phyloP scores from a whole-genome alignment of 2,797 vertebrate genomes.

The Aeoliscus strigatus region DNA sequence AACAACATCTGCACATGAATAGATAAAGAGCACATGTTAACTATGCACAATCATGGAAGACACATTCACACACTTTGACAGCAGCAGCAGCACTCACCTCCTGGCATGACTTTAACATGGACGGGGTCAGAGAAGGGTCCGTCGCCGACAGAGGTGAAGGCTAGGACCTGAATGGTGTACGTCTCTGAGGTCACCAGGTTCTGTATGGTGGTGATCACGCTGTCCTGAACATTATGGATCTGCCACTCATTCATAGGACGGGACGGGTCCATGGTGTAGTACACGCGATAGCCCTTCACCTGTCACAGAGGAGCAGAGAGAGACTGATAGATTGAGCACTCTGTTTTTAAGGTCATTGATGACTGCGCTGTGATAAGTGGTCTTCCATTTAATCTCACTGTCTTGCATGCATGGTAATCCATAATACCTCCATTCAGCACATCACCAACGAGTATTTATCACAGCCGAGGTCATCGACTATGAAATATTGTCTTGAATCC shows the following conservation, averaged over 20 bases:
- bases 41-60: background rate
- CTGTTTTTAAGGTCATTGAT: constrained; percentile 26
- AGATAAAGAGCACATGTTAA: constrained; percentile 11
- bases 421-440: constrained; percentile 46
- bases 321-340: constrained; percentile 3
- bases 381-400: constrained; percentile 34
- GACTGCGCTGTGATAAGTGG: constrained; percentile 22
- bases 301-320: constrained; percentile 37
- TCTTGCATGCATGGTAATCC: constrained; percentile 37
- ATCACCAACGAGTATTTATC: constrained; percentile 18
- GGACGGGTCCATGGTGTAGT: constrained; percentile 95
- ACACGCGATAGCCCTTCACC: constrained; percentile 93
- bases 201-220: constrained; percentile 90
- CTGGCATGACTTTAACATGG: constrained; percentile 93
- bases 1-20: constrained; percentile 16
- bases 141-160: constrained; percentile 95
- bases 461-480: constrained; percentile 27
- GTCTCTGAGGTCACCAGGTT: constrained; percentile 89
- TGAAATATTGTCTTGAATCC: constrained; percentile 26
- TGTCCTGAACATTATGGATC: constrained; percentile 96
- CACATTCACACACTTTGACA: background rate
- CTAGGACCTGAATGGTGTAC: constrained; percentile 91
- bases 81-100: constrained; percentile 79
- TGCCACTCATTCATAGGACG: constrained; percentile 91
- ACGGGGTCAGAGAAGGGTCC: constrained; percentile 95